Conservation (phyloP, 2,797 vertebrate species). For the Anableps anableps region DNA sequence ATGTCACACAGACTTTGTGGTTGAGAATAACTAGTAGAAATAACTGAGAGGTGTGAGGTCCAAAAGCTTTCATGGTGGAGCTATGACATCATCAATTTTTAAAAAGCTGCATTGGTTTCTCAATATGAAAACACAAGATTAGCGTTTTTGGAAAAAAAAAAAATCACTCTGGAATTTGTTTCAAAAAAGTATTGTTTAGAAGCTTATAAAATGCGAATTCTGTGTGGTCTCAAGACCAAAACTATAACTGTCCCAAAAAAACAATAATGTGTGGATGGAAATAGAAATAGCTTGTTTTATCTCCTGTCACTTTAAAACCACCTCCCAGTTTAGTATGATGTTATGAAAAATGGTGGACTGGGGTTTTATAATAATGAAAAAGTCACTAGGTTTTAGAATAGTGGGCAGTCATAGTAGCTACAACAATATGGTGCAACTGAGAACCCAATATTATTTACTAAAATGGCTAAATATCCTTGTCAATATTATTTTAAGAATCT, state of each 20-base stretch:
- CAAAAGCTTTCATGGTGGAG: not conserved
- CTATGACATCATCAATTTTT: not conserved
- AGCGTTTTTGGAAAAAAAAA: not conserved
- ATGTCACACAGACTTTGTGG: not conserved
- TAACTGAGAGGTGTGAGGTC: not conserved
- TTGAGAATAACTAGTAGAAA: not conserved
- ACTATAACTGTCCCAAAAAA: not conserved
- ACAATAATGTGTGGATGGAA: not conserved
- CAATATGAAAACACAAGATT: not conserved
- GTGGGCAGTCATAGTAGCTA: no score
- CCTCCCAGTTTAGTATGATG: no score
- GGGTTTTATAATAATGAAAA: no score
- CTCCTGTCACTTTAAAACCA: not conserved
- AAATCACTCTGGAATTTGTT: not conserved
- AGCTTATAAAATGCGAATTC: not conserved
- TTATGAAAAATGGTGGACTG: no score
- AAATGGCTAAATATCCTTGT: not conserved
- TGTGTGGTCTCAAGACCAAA: not conserved
- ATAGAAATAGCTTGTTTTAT: not conserved
- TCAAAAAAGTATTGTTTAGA: not conserved
- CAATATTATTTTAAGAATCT: not conserved
- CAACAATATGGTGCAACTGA: no score
- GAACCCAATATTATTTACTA: no score
- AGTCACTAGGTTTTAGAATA: no score
- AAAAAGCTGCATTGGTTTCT: not conserved